Evolutionary conservation across 2,797 vertebrate species (phyloP).

Genomic region (Thamnophis elegans): DNA sequence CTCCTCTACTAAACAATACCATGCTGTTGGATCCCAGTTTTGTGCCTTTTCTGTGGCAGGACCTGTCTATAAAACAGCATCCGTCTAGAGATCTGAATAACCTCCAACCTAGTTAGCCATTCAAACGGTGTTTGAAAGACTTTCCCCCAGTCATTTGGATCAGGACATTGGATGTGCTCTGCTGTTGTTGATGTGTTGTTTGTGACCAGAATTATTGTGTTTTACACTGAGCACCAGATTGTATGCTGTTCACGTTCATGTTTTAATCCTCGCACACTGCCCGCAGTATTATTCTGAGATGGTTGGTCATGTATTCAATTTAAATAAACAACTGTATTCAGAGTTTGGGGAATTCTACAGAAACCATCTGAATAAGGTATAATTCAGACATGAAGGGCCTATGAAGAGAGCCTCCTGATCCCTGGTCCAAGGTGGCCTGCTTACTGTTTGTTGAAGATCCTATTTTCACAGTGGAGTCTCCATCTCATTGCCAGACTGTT

Average conservation of each 20-base stretch:
- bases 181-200: neutral
- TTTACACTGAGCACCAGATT: neutral
- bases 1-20: neutral
- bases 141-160: neutral
- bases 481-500: neutral
- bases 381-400: neutral
- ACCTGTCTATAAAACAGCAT: neutral
- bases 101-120: neutral
- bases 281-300: neutral
- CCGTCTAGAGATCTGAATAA: neutral
- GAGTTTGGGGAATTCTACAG: neutral
- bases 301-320: neutral
- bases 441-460: neutral
- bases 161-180: neutral
- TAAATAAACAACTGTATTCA: neutral
- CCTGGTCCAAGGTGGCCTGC: neutral
- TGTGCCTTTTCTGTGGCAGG: neutral
- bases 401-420: neutral
- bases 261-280: neutral
- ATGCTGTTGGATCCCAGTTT: neutral
- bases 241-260: neutral
- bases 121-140: neutral
- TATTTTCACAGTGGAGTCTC: neutral
- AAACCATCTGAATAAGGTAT: neutral
- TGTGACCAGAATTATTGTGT: neutral